A percentile compares a stretch with the other conserved stretches of the same genome.
Conservation (phyloP, 2,888 invertebrate genomes). For the Leptinotarsa rubiginosa region DNA sequence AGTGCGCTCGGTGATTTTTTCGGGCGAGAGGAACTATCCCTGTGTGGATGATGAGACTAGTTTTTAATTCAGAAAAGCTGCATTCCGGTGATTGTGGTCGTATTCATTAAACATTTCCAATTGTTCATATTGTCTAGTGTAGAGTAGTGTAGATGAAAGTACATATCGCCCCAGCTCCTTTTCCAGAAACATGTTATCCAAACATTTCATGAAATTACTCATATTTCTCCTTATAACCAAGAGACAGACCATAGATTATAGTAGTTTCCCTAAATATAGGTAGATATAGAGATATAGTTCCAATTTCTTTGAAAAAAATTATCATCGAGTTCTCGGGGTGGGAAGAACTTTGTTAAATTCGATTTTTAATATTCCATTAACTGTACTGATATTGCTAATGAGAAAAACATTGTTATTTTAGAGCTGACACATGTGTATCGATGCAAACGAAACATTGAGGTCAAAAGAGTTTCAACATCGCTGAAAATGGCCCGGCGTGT, state of each 20-base stretch:
- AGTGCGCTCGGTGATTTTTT: neutral
- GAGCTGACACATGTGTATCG: neutral
- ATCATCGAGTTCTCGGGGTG: neutral
- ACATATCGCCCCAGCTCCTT: constrained; percentile 19
- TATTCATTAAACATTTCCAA: neutral
- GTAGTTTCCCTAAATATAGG: neutral
- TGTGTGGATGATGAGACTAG: neutral
- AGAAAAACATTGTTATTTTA: neutral
- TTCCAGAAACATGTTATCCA: neutral
- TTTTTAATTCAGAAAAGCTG: constrained; percentile 15
- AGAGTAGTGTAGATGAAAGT: constrained; percentile 18
- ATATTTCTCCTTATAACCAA: neutral
- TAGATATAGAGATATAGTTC: neutral
- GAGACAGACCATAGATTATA: neutral
- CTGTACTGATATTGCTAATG: neutral
- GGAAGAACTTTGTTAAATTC: neutral
- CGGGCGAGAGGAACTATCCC: neutral
- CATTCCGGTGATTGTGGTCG: constrained; percentile 39
- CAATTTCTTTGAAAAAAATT: neutral
- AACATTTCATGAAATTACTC: neutral
- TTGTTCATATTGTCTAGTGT: constrained; percentile 17
- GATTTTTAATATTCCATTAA: neutral
- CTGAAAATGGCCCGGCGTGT: neutral
- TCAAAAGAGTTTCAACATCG: no score
- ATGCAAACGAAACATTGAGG: neutral